Evolutionary conservation across 2,888 invertebrate species (phyloP).

Genomic region (Sarcophaga variegata): DNA sequence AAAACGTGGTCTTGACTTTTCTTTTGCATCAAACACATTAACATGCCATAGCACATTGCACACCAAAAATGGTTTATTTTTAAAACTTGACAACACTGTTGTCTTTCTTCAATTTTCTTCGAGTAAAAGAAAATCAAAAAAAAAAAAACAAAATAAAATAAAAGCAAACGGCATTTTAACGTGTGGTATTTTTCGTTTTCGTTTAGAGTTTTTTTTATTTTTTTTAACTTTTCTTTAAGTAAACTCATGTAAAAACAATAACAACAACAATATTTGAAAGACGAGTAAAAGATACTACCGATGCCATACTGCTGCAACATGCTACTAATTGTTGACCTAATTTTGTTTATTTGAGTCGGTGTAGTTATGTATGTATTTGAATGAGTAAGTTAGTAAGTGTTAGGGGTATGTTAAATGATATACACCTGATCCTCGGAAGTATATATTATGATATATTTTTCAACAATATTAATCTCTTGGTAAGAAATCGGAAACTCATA

Average conservation of each 20-base stretch:
- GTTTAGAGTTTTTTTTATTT: slow-evolving; percentile 13
- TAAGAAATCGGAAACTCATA: not conserved
- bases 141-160: slow-evolving; percentile 3
- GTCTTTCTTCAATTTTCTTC: not conserved
- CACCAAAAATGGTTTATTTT: slow-evolving; percentile 52
- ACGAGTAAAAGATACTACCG: slow-evolving; percentile 44
- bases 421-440: slow-evolving; percentile 42
- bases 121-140: slow-evolving; percentile 7
- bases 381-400: slow-evolving; percentile 21
- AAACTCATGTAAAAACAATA: slow-evolving; percentile 43
- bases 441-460: not conserved
- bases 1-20: slow-evolving; percentile 65
- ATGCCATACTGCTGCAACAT: slow-evolving; percentile 54
- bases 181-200: slow-evolving; percentile 62
- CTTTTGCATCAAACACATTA: slow-evolving; percentile 46
- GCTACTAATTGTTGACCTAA: slow-evolving; percentile 68
- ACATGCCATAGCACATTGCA: slow-evolving; percentile 31
- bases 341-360: slow-evolving; percentile 63
- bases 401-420: slow-evolving; percentile 1
- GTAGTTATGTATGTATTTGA: slow-evolving; percentile 20
- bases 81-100: slow-evolving; percentile 59
- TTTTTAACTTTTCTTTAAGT: slow-evolving; percentile 35
- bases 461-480: not conserved
- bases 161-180: slow-evolving; percentile 44
- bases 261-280: slow-evolving; percentile 54